Conservation (phyloP, 1,140 invertebrate species). For the Euwallacea fornicatus region DNA sequence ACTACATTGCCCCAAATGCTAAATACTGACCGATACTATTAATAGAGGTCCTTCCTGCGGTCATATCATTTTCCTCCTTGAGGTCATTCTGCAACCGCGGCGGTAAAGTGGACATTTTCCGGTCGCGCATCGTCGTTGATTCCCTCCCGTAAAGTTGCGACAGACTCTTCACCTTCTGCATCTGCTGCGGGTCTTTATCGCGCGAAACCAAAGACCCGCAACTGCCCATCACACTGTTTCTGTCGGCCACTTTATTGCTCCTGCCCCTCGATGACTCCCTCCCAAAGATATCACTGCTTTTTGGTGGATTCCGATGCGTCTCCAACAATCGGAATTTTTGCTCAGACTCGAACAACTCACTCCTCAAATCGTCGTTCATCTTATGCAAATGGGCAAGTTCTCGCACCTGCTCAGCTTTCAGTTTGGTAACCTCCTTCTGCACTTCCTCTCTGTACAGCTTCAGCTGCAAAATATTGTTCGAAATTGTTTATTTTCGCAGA, state of each 20-base stretch:
- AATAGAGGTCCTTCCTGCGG: constrained; percentile 42
- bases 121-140: constrained; percentile 4
- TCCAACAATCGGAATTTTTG: not conserved
- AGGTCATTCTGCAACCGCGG: constrained; percentile 7
- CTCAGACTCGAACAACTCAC: constrained; percentile 30
- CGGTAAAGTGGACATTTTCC: constrained; percentile 28
- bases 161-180: constrained; percentile 23
- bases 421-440: constrained; percentile 54
- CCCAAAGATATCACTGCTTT: not conserved
- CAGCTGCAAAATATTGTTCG: constrained; percentile 46
- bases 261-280: constrained; percentile 18
- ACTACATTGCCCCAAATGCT: not conserved
- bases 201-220: not conserved
- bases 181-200: not conserved
- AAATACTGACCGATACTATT: constrained; percentile 39
- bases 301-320: not conserved
- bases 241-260: constrained; percentile 33
- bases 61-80: constrained; percentile 38
- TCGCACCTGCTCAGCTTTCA: constrained; percentile 37
- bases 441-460: constrained; percentile 55
- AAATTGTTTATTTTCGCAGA: constrained; percentile 23
- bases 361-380: constrained; percentile 36
- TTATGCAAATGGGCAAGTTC: constrained; percentile 26
- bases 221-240: constrained; percentile 20
- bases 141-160: constrained; percentile 7